Evolutionary conservation across 2,797 vertebrate genomes (phyloP), one percentile per base, ranked within the genome.

Genomic region (Acanthurus tractus): DNA sequence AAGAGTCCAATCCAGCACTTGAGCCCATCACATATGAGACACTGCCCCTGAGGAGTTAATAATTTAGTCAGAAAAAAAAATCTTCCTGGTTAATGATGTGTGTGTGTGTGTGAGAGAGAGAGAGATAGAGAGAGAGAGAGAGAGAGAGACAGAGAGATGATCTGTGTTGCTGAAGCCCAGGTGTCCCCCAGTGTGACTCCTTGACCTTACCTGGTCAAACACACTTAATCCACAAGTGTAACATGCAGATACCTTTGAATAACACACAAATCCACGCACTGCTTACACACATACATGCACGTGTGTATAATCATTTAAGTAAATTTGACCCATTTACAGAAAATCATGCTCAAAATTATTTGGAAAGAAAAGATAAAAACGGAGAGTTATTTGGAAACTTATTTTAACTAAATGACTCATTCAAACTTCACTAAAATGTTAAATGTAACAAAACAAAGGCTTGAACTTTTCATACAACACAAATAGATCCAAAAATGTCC

Each of bases 11-110:
- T 81, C 81, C 72, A 77, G 34, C 75, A 65, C 86, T 86, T 11
- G 17, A 85, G 76, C 50, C 54, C 22, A 6, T 77, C 76, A 65
- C 76, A 45, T 46, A 82, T 67, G 76, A 84, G 80, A 89, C 83
- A 63, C 70, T 84, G 83, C 86, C 84, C 42, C 55, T 50, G 59
- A 86, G 69, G 63, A 87, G 90, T 94, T 93, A 94, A 94, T 93
- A 65, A 94, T 93, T 92, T 74, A 87, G 88, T 82, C 71, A 63
- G 86, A 92, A 87, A 64, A 17, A 53, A 69, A 59, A 40, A 78
- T 81, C 12, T 88, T 89, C 52, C 65, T 75, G 74, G 56, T 82
- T 83, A 79, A 89, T 38, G 61, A 59, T 69, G 58, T 46, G 57
- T 56, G 53, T 62, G 54, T 70, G 36, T 42, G 53, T 55, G 57